A percentile compares a stretch with the other conserved stretches of the same genome.
phyloP scores from a whole-genome alignment of 2,888 invertebrate genomes.

The Cordilura impudica region DNA sequence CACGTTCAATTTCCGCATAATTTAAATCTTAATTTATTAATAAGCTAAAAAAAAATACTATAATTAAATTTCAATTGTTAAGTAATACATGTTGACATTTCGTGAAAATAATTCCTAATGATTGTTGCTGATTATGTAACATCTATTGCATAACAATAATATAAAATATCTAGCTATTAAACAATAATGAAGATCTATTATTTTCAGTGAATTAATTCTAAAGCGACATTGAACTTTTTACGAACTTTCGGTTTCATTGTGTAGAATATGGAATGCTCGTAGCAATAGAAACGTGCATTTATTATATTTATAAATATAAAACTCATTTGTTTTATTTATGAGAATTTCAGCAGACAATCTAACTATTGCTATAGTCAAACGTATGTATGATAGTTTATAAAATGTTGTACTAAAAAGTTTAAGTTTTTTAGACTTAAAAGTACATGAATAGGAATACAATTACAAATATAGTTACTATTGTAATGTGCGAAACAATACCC shows the following conservation, averaged over 20 bases:
- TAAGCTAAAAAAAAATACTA: background rate
- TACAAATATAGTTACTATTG: too few relatives aligned
- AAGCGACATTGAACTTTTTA: constrained; percentile 56
- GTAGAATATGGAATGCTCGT: too few relatives aligned
- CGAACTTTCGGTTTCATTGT: constrained; percentile 51
- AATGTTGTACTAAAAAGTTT: too few relatives aligned
- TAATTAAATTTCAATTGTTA: constrained; percentile 10
- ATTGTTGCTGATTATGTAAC: background rate
- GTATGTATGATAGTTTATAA: too few relatives aligned
- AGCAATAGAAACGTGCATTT: constrained; percentile 32
- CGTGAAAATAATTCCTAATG: constrained; percentile 21
- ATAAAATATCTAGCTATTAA: background rate
- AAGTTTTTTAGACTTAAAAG: too few relatives aligned
- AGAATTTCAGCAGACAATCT: constrained; percentile 10
- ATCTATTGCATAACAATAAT: constrained; percentile 47
- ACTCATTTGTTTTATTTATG: constrained; percentile 4
- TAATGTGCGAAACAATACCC: too few relatives aligned
- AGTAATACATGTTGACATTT: constrained; percentile 52
- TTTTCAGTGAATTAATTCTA: background rate
- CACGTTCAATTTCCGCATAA: background rate
- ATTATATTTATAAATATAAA: constrained; percentile 8
- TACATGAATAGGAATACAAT: too few relatives aligned
- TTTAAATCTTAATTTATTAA: background rate
- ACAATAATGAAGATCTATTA: constrained; percentile 26
- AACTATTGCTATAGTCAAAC: too few relatives aligned